phyloP scores from a whole-genome alignment of 2,113 vertebrate species.

The Limanda limanda region DNA sequence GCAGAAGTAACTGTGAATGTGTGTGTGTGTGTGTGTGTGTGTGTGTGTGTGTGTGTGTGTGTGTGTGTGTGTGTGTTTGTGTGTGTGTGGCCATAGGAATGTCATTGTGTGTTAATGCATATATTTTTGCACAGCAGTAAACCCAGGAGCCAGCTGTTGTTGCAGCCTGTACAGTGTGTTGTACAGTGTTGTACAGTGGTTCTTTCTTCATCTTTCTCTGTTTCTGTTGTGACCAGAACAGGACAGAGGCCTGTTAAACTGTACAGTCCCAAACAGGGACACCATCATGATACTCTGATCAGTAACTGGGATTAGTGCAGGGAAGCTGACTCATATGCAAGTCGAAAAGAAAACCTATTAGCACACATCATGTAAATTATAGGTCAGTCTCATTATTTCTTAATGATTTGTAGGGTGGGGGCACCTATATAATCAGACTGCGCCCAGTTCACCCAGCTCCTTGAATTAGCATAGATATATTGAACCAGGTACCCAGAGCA shows the following conservation, averaged over 20 bases:
- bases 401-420: slow-evolving; percentile 31
- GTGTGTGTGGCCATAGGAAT: not conserved
- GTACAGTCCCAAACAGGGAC: not conserved
- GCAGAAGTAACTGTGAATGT: not conserved
- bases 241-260: not conserved
- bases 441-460: slow-evolving; percentile 6
- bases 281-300: not conserved
- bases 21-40: not conserved
- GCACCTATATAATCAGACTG: not conserved
- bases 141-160: slow-evolving; percentile 22
- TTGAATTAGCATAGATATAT: slow-evolving; percentile 28
- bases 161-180: slow-evolving; percentile 2
- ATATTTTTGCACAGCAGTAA: not conserved
- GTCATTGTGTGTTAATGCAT: not conserved
- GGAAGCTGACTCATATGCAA: slow-evolving; percentile 7
- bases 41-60: not conserved
- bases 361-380: slow-evolving; percentile 45
- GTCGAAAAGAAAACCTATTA: slow-evolving; percentile 32
- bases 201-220: not conserved
- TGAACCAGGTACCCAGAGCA: not conserved
- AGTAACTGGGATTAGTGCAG: not conserved
- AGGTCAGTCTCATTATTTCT: slow-evolving; percentile 55
- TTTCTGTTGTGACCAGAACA: not conserved
- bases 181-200: not conserved
- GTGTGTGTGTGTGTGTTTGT: slow-evolving; percentile 2